phyloP scores from a whole-genome alignment of 2,888 invertebrate species.

The Andrena flavipes region DNA sequence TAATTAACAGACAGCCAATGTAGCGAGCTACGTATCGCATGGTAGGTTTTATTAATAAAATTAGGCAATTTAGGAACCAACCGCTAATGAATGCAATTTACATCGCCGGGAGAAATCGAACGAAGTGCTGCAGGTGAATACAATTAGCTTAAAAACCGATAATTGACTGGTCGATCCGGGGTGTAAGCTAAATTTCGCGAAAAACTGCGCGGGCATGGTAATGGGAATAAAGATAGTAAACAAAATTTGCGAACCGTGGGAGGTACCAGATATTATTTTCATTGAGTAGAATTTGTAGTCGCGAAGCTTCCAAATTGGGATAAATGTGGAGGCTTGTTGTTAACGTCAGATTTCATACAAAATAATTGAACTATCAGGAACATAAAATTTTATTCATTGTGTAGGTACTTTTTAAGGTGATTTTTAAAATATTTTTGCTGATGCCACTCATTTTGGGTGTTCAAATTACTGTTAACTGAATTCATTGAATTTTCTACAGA shows the following conservation, averaged over 20 bases:
- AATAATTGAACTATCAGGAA: too few relatives aligned
- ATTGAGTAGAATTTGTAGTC: neutral
- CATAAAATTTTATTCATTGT: too few relatives aligned
- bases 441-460: too few relatives aligned
- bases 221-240: conserved; percentile 15
- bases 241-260: neutral
- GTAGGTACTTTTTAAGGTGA: too few relatives aligned
- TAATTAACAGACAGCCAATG: conserved; percentile 18
- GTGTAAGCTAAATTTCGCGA: conserved; percentile 24
- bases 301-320: neutral
- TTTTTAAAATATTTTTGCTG: too few relatives aligned
- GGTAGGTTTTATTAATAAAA: conserved; percentile 45
- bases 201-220: neutral
- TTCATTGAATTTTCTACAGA: too few relatives aligned
- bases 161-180: conserved; percentile 20
- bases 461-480: too few relatives aligned
- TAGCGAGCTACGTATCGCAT: neutral
- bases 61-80: conserved; percentile 24
- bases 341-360: too few relatives aligned
- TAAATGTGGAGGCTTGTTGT: neutral
- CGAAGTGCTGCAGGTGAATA: conserved; percentile 16
- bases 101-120: conserved; percentile 11
- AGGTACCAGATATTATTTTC: neutral
- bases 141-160: conserved; percentile 38
- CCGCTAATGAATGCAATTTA: conserved; percentile 42